These are phyloP conservation scores for Harpegnathos saltator DNA, from an alignment of 1,140 invertebrate genomes.

Conservation along the genomic window DNA sequence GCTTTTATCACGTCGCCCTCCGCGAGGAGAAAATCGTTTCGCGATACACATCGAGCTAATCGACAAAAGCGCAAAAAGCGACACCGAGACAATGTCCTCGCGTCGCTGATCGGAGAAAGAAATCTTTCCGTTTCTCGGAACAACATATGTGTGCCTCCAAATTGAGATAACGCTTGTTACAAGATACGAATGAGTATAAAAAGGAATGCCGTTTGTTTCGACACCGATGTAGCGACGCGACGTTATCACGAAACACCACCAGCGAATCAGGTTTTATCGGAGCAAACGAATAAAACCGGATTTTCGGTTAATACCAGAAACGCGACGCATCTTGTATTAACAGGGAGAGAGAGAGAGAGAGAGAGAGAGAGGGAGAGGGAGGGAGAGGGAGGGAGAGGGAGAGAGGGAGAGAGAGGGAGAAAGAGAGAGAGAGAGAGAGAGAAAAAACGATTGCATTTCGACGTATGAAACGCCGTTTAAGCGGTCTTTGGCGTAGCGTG, in stretches of 20 bases:
- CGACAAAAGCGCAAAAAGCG: not conserved
- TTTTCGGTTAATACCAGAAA: constrained; percentile 23
- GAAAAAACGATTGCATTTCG: constrained; percentile 3
- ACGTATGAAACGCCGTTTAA: constrained; percentile 16
- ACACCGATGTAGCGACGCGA: not conserved
- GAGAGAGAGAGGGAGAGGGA: not conserved
- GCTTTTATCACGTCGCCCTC: constrained; percentile 8
- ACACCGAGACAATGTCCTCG: not conserved
- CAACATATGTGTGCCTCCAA: no score
- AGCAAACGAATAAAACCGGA: constrained; percentile 27
- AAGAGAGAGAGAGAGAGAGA: not conserved
- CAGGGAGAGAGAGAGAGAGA: no score
- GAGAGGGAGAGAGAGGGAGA: no score
- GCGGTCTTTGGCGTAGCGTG: constrained; percentile 14
- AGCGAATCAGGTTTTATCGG: constrained; percentile 9
- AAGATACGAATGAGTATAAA: not conserved
- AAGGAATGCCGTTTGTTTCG: not conserved
- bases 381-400: no score
- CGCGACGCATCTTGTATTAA: not conserved
- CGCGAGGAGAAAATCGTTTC: constrained; percentile 10
- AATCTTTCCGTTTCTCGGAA: no score
- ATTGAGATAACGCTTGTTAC: not conserved
- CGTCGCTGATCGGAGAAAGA: not conserved
- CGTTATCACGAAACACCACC: not conserved
- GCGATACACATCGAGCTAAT: not conserved